phyloP scores from a whole-genome alignment of 2,113 vertebrate species.

The Tympanuchus pallidicinctus region DNA sequence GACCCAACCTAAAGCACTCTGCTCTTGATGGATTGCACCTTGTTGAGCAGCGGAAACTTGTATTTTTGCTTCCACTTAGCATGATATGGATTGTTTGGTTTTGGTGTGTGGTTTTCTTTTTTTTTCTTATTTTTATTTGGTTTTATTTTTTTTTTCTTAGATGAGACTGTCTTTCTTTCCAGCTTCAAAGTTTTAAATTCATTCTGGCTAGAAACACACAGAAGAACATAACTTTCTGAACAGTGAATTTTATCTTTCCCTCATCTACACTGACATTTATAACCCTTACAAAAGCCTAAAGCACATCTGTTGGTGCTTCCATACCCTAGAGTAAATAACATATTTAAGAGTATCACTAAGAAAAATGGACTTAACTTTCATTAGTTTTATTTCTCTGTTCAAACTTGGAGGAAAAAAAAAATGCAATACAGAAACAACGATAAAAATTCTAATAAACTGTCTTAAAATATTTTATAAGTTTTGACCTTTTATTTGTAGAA shows the following conservation, averaged over 20 bases:
- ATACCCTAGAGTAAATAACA: background rate
- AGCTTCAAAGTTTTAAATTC: slow-evolving; percentile 14
- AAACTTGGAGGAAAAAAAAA: background rate
- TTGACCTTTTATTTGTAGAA: background rate
- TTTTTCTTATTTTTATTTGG: background rate
- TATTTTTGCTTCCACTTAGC: slow-evolving; percentile 39
- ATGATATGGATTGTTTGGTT: background rate
- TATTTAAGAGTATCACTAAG: background rate
- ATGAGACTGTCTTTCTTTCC: background rate
- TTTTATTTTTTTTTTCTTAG: slow-evolving; percentile 22
- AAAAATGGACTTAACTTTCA: background rate
- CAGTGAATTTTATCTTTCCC: slow-evolving; percentile 18
- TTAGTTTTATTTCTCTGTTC: background rate
- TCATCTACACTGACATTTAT: slow-evolving; percentile 25
- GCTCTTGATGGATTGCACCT: background rate
- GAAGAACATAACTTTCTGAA: background rate
- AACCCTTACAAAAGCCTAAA: slow-evolving; percentile 23
- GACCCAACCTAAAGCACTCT: rapidly evolving
- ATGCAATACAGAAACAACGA: background rate
- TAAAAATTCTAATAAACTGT: background rate
- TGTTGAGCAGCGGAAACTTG: background rate
- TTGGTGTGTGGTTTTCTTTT: background rate
- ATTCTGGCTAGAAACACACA: background rate
- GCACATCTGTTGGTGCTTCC: background rate
- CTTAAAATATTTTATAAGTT: background rate